Evolutionary conservation across 2,888 invertebrate genomes (phyloP), one percentile per base, ranked within the genome.

Genomic region (Pogonocherus hispidulus): DNA sequence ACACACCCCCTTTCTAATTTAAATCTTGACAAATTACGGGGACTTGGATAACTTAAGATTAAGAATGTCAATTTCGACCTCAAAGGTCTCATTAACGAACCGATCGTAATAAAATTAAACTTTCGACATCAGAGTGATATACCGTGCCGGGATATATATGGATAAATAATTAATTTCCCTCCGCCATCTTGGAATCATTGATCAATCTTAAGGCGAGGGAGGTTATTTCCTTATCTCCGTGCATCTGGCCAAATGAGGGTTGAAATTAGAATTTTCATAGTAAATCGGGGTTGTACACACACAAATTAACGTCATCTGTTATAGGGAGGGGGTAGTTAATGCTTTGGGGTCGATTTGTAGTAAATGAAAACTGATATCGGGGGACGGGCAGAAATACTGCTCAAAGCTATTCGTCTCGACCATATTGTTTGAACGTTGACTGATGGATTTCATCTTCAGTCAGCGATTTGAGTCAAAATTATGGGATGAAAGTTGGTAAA

Each of bases 111-210:
- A 59, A 47, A 59, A 59, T 59, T 59, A 59, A 46, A 59, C 59
- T 59, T 59, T 59, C 47, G 23, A 32, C 32, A 11, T 35, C n/a
- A 19, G 11, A 41, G 55, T 14, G 55, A 37, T 37, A 20, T 18
- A 20, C 20, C 14, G 1, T 32, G 19, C 1, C 5, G 32, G 22
- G 49, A 47, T 32, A 62, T 35, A 62, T 23, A 49, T 3, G 51
- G 62, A 79, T 81, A 81, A 81, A 80, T 81, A 81, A 81, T 81
- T 80, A 81, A 81, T 81, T 80, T 78, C 76, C 70, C 65, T 77
- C 77, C 73, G 81, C 81, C 80, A 80, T 81, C 76, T 79, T 81
- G 78, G 75, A 76, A 74, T 76, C 76, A 75, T 74, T 78, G 78
- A 80, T 79, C 78, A 79, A 78, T 75, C 76, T 71, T 63, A 68